Evolutionary conservation across 2,797 vertebrate species (phyloP), one percentile per base, ranked within the genome.

Genomic region (Yasuhikotakia modesta): DNA sequence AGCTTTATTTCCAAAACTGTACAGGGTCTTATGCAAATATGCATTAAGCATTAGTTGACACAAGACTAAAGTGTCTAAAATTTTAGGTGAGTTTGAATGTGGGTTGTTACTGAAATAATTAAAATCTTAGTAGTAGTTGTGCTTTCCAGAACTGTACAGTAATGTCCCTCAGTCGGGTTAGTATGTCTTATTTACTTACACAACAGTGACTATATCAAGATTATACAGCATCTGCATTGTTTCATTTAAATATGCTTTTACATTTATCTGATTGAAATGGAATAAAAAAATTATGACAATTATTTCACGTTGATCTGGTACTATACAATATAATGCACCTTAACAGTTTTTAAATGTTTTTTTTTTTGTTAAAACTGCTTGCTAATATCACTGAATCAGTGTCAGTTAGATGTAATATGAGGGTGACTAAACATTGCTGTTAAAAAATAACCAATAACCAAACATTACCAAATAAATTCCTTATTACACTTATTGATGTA

Each of bases 401-500:
- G 58, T 61, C 17, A 46, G 52, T 52, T 58, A 69, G 63, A 75
- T 52, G 48, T 53, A 60, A 52, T 21, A 76, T 48, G 60, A 63
- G 46, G 24, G 53, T 57, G 72, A 64, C 67, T 77, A 61, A 64
- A 48, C 67, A 60, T 61, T 67, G 27, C 58, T 67, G 65, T 84
- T 70, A 58, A 67, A 80, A 78, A 80, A 75, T 80, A 82, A 32
- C 30, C 5, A 32, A 32, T 32, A 32, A 80, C 45, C n/a, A 5
- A 78, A 70, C 61, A 60, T 21, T 78, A 64, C 65, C 65, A 64
- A 84, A 82, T 84, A 82, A 84, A 79, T 45, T 48, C 67, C 60
- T 74, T 68, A 58, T 52, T 65, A 30, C 52, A 27, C 27, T 27
- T 27, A 27, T 27, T 27, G 27, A 27, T 27, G 27, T 27, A n/a